phyloP scores from a whole-genome alignment of 2,888 invertebrate genomes.

The Sminthurinus aureus region DNA sequence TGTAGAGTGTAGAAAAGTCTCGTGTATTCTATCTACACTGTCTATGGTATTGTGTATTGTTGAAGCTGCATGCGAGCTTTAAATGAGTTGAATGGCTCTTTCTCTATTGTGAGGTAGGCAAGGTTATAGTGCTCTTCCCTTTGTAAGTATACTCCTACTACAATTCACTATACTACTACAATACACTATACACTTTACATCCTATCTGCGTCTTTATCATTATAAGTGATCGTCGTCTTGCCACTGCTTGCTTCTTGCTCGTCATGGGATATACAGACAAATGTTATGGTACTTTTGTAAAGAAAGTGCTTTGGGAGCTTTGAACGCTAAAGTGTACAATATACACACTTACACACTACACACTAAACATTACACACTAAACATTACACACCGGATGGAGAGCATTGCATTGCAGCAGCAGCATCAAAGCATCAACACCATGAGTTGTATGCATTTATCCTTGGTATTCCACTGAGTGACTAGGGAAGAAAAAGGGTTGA shows the following conservation, averaged over 20 bases:
- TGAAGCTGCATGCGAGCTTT: neutral
- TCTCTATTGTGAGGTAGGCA: conserved; percentile 10
- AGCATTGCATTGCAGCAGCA: no score
- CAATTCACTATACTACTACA: no score
- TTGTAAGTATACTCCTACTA: neutral
- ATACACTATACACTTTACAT: neutral
- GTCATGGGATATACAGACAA: neutral
- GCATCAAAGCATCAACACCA: neutral
- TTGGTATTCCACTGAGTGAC: neutral
- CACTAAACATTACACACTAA: neutral
- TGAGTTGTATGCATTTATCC: neutral
- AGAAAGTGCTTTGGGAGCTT: conserved; percentile 14
- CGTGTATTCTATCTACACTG: no score
- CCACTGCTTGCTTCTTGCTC: neutral
- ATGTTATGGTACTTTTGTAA: conserved; percentile 4
- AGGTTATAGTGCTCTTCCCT: conserved; percentile 2
- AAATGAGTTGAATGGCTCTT: conserved; percentile 13
- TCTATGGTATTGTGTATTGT: neutral
- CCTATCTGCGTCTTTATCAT: neutral
- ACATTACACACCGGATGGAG: no score
- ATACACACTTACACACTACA: neutral
- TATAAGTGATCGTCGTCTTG: neutral
- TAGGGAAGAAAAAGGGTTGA: conserved; percentile 35
- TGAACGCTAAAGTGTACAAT: neutral
- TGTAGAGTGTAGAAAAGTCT: no score